These are phyloP conservation scores for Caenorhabditis sulstoni DNA, from an alignment of 2,888 invertebrate species.

Conservation along the genomic window DNA sequence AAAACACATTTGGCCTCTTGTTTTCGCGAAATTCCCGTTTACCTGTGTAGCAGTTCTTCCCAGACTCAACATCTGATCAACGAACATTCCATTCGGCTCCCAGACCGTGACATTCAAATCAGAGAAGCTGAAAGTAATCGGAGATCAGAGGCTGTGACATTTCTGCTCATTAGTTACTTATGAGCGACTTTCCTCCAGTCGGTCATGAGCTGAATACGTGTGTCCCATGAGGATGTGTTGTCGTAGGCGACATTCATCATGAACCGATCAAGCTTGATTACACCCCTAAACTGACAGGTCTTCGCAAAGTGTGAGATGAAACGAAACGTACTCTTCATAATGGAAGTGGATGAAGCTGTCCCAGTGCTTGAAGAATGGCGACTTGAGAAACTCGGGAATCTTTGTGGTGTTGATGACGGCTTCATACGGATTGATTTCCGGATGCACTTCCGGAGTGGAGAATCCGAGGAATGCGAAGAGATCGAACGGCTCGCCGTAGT, in stretches of 20 bases:
- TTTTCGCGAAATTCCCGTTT: neutral
- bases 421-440: conserved; percentile 59
- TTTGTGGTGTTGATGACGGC: conserved; percentile 67
- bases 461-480: conserved; percentile 49
- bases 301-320: neutral
- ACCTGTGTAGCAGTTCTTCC: conserved; percentile 76
- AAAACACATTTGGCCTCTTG: conserved; percentile 4
- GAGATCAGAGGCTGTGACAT: neutral
- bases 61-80: conserved; percentile 80
- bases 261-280: conserved; percentile 66
- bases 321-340: conserved; percentile 28
- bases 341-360: conserved; percentile 68
- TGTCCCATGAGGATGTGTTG: conserved; percentile 77
- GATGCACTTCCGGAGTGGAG: conserved; percentile 51
- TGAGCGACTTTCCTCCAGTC: conserved; percentile 76
- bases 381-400: conserved; percentile 71
- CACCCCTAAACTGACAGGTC: conserved; percentile 35
- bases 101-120: conserved; percentile 78
- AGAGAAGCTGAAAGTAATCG: conserved; percentile 53
- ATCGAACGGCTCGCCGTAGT: conserved; percentile 67
- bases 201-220: conserved; percentile 76
- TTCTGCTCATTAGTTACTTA: conserved; percentile 32
- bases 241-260: conserved; percentile 77
- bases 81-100: conserved; percentile 78
- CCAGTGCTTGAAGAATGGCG: conserved; percentile 79